Percentiles rank a stretch among this genome's conserved stretches.
Evolutionary conservation across 2,888 invertebrate genomes (phyloP).

Genomic region (Caenorhabditis uteleia): DNA sequence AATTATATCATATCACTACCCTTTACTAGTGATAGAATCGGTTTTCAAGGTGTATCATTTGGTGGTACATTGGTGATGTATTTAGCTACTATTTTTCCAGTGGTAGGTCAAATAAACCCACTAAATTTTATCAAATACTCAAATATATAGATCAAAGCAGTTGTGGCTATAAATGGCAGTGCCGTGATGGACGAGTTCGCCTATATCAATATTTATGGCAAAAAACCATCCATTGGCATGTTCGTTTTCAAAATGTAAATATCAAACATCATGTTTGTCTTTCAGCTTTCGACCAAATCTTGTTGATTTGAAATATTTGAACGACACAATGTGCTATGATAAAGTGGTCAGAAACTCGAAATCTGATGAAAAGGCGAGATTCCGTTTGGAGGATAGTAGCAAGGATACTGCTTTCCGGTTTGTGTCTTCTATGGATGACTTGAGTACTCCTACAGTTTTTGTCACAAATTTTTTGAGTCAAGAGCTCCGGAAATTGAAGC

Average conservation of each 20-base stretch:
- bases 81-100: conserved; percentile 18
- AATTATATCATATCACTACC: conserved; percentile 19
- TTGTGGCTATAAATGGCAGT: conserved; percentile 28
- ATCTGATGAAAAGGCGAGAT: conserved; percentile 8
- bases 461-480: background rate
- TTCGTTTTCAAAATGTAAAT: too few relatives aligned
- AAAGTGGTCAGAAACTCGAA: conserved; percentile 7
- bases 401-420: conserved; percentile 21
- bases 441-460: conserved; percentile 21
- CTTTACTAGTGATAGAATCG: conserved; percentile 11
- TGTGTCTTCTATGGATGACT: conserved; percentile 24
- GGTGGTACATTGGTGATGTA: conserved; percentile 19
- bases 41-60: conserved; percentile 33
- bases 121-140: background rate
- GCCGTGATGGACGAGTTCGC: conserved; percentile 16
- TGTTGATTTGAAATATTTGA: conserved; percentile 17
- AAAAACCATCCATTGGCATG: too few relatives aligned
- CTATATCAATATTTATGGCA: conserved; percentile 7
- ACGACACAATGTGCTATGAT: conserved; percentile 13
- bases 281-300: too few relatives aligned
- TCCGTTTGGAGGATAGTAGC: conserved; percentile 9
- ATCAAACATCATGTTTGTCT: background rate
- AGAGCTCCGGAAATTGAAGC: conserved; percentile 1
- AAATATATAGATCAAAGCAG: conserved; percentile 21
- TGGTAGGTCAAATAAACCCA: conserved; percentile 3